Evolutionary conservation across 2,797 vertebrate species (phyloP).

Genomic region (Alca torda): DNA sequence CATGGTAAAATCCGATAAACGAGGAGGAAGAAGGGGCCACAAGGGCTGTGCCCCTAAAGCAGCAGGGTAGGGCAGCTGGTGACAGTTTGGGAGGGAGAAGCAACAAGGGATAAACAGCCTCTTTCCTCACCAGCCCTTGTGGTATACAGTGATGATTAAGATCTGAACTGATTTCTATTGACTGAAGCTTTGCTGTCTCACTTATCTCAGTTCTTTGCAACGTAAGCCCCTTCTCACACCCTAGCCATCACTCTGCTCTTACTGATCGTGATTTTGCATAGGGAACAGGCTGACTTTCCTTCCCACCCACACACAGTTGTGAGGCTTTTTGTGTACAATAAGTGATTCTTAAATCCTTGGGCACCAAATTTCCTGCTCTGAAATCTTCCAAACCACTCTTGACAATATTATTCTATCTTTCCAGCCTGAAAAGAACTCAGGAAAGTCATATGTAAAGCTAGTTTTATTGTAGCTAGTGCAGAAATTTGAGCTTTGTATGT

Average conservation of each 20-base stretch:
- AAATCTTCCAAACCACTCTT: background rate
- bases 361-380: background rate
- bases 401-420: background rate
- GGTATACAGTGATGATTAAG: background rate
- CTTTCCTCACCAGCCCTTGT: background rate
- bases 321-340: background rate
- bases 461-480: background rate
- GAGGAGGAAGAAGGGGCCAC: background rate
- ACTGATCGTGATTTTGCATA: background rate
- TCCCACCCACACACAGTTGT: background rate
- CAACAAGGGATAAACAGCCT: background rate
- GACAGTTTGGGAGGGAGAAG: background rate
- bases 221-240: background rate
- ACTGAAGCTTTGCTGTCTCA: background rate
- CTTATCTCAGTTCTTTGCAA: background rate
- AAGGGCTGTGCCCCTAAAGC: background rate
- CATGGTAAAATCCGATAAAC: background rate
- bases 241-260: background rate
- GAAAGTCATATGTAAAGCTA: background rate
- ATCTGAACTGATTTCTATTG: conserved; percentile 20
- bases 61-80: background rate
- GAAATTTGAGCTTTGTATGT: background rate
- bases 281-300: conserved; percentile 3
- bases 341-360: background rate
- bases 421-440: background rate